These are phyloP conservation scores for Saccopteryx leptura DNA, from an alignment of 2,113 vertebrate species.

Conservation along the genomic window DNA sequence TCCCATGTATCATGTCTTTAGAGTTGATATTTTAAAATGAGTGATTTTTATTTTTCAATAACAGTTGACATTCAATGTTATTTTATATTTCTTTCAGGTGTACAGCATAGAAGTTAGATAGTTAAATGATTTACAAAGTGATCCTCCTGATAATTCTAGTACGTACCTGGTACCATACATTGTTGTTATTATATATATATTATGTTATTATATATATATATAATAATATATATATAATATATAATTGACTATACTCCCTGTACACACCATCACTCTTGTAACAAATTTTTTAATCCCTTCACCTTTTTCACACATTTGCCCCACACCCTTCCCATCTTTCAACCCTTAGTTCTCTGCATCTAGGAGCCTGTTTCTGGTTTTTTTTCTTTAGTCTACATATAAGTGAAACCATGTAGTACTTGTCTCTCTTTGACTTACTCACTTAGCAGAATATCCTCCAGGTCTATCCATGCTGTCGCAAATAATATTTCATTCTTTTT, in stretches of 20 bases:
- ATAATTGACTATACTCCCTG: background rate
- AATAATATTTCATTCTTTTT: background rate
- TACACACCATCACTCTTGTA: background rate
- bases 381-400: background rate
- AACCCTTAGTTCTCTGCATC: background rate
- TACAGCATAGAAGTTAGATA: background rate
- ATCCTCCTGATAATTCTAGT: background rate
- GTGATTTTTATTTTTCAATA: background rate
- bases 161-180: background rate
- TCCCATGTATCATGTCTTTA: background rate
- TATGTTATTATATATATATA: too few species aligned
- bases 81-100: background rate
- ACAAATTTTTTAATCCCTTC: background rate
- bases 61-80: background rate
- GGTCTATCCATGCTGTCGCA: too few species aligned
- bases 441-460: background rate
- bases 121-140: too few species aligned
- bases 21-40: slow-evolving; percentile 4
- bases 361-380: background rate
- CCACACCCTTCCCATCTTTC: background rate
- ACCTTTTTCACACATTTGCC: background rate
- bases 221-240: too few species aligned
- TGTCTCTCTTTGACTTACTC: background rate
- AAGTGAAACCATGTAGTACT: background rate
- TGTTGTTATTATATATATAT: background rate